These are phyloP conservation scores for Pipistrellus nathusii DNA, from an alignment of 2,797 vertebrate genomes.

Conservation along the genomic window DNA sequence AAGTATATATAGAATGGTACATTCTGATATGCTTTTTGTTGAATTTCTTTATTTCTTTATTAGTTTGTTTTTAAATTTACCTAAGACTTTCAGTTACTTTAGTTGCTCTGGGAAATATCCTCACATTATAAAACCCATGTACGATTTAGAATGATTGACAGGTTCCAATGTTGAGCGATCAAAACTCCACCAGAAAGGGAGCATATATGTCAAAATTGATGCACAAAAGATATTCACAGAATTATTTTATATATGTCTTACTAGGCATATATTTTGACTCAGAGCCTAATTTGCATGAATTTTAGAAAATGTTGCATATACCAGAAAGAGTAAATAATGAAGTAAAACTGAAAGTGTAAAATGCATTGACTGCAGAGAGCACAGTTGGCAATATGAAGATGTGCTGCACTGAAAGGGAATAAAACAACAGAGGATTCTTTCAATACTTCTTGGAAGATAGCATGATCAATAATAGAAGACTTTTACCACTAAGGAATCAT, in stretches of 20 bases:
- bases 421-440: slow-evolving; percentile 22
- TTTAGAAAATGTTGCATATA: background rate
- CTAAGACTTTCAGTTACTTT: slow-evolving; percentile 16
- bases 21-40: background rate
- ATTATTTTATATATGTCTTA: background rate
- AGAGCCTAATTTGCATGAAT: slow-evolving; percentile 46
- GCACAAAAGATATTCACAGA: background rate
- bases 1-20: background rate
- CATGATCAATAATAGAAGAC: slow-evolving; percentile 57
- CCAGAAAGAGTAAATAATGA: slow-evolving; percentile 24
- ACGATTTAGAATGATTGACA: slow-evolving; percentile 67
- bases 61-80: slow-evolving; percentile 49
- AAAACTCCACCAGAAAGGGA: background rate
- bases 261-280: background rate
- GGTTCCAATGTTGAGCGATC: background rate
- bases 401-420: slow-evolving; percentile 4
- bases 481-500: slow-evolving; percentile 25
- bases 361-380: background rate
- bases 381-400: background rate
- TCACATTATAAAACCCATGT: slow-evolving; percentile 59
- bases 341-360: slow-evolving; percentile 18
- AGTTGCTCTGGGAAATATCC: slow-evolving; percentile 58
- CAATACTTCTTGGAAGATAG: slow-evolving; percentile 46
- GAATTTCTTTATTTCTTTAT: slow-evolving; percentile 19
- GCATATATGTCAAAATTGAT: background rate